Evolutionary conservation across 2,888 invertebrate species (phyloP).

Genomic region (Alitta virens): DNA sequence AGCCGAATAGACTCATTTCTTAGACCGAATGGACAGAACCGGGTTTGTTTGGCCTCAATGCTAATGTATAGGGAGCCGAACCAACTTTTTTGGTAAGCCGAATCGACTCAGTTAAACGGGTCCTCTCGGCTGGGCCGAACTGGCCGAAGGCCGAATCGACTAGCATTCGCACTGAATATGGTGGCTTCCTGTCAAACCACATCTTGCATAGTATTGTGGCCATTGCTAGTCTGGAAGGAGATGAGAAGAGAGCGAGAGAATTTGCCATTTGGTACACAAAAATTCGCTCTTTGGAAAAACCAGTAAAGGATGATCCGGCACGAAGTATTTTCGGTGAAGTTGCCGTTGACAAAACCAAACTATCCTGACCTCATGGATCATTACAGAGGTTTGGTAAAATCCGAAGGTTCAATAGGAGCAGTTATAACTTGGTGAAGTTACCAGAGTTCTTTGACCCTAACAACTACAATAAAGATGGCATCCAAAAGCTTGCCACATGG

Average conservation of each 20-base stretch:
- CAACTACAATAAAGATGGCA: background rate
- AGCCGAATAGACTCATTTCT: too few species aligned
- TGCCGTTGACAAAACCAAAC: background rate
- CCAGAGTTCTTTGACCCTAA: too few species aligned
- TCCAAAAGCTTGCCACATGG: background rate
- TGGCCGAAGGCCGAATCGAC: too few species aligned
- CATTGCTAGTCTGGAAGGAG: background rate
- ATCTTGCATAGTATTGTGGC: conserved; percentile 1
- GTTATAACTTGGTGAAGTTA: background rate
- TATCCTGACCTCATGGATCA: background rate
- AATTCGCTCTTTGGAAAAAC: background rate
- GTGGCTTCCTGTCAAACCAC: background rate
- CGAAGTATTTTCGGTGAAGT: background rate
- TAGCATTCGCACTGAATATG: background rate
- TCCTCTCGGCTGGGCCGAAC: too few species aligned
- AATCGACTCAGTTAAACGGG: too few species aligned
- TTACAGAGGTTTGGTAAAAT: background rate
- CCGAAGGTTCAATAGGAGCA: background rate
- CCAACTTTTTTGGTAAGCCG: too few species aligned
- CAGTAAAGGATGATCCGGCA: background rate
- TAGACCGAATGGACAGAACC: too few species aligned
- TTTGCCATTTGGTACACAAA: background rate
- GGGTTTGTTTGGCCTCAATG: too few species aligned
- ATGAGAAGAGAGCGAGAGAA: background rate
- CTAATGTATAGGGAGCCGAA: too few species aligned